These are phyloP conservation scores for Tupaia tana DNA, from an alignment of 2,113 vertebrate species.

Conservation along the genomic window DNA sequence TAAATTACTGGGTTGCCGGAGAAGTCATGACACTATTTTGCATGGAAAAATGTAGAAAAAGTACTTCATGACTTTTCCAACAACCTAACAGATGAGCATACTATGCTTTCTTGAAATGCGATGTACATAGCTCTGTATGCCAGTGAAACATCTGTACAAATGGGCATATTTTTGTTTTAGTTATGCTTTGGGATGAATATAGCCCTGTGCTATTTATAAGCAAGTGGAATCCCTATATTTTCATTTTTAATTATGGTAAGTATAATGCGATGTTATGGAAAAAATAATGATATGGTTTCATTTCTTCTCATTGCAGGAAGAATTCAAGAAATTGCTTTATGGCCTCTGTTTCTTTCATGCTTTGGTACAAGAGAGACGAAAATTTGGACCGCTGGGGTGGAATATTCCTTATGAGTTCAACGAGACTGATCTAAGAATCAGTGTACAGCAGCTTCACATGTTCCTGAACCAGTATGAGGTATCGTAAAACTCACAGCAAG, in stretches of 20 bases:
- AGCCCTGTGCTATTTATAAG: not conserved
- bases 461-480: slow-evolving; percentile 94
- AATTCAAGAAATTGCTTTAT: slow-evolving; percentile 93
- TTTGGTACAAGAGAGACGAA: slow-evolving; percentile 91
- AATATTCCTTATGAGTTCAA: slow-evolving; percentile 95
- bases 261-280: not conserved
- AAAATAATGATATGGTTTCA: not conserved
- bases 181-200: not conserved
- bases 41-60: too few relatives aligned
- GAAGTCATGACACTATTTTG: too few relatives aligned
- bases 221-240: not conserved
- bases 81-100: not conserved
- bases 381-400: slow-evolving; percentile 94
- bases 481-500: not conserved
- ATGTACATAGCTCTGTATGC: too few relatives aligned
- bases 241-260: not conserved
- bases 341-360: slow-evolving; percentile 95
- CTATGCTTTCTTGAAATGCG: not conserved
- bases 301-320: slow-evolving; percentile 84
- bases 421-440: slow-evolving; percentile 93
- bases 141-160: not conserved
- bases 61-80: too few relatives aligned
- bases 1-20: not conserved
- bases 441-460: slow-evolving; percentile 93
- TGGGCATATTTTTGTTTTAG: not conserved